phyloP scores from a whole-genome alignment of 2,113 vertebrate species.

The Conger conger region DNA sequence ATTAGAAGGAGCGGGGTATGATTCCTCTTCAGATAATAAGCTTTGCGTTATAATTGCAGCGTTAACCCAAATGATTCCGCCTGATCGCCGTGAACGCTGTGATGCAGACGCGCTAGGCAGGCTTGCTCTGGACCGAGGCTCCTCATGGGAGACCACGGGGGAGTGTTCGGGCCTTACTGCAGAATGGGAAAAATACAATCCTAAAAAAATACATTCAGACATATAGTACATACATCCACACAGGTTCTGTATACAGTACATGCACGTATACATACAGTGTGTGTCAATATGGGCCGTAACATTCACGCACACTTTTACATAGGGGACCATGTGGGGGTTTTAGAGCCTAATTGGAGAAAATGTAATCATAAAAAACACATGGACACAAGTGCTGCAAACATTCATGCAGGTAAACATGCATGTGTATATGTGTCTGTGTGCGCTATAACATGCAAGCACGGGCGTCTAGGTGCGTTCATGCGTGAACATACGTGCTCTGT shows the following conservation, averaged over 20 bases:
- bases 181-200: not conserved
- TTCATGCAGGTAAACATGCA: not conserved
- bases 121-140: conserved; percentile 64
- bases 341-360: too few relatives aligned
- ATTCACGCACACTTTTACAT: not conserved
- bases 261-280: too few relatives aligned
- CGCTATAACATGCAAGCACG: conserved; percentile 11
- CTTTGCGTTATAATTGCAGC: conserved; percentile 72
- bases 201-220: not conserved
- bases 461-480: not conserved
- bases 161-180: conserved; percentile 38
- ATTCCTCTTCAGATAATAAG: conserved; percentile 72
- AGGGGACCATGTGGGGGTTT: not conserved
- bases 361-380: too few relatives aligned
- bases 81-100: conserved; percentile 74
- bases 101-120: conserved; percentile 60
- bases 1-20: conserved; percentile 73
- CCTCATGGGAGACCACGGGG: conserved; percentile 57
- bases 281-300: conserved; percentile 9
- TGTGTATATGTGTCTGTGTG: conserved; percentile 9
- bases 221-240: too few relatives aligned
- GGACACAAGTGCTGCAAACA: too few relatives aligned
- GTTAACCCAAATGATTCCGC: conserved; percentile 74
- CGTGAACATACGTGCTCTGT: not conserved
- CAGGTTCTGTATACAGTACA: too few relatives aligned